Conservation (phyloP, 2,797 vertebrate genomes). For the Vireo griseus region DNA sequence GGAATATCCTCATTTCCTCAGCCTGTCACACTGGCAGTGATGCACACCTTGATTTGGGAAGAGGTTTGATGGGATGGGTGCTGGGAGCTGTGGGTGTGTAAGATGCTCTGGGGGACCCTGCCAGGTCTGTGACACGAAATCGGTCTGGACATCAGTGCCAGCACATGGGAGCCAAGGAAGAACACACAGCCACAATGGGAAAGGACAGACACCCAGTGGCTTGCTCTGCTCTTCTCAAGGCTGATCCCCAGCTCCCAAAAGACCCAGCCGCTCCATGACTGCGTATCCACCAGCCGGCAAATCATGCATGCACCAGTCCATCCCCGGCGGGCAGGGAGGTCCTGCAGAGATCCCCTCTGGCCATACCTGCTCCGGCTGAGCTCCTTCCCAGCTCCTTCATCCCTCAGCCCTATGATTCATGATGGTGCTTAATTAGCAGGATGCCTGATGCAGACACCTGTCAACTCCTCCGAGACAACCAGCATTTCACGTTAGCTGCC, state of each 20-base stretch:
- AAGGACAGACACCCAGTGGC: not conserved
- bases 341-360: not conserved
- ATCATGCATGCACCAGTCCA: not conserved
- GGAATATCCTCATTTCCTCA: not conserved
- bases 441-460: conserved; percentile 59
- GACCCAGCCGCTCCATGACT: not conserved
- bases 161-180: not conserved
- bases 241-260: not conserved
- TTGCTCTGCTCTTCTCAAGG: not conserved
- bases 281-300: not conserved
- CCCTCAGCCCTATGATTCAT: conserved; percentile 1
- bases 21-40: not conserved
- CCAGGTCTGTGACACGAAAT: not conserved
- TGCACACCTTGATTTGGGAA: not conserved
- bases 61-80: not conserved
- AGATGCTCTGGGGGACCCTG: not conserved
- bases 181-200: not conserved
- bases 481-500: conserved; percentile 57
- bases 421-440: conserved; percentile 53
- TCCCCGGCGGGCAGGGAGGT: not conserved
- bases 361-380: not conserved
- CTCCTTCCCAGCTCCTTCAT: not conserved
- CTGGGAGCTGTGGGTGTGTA: not conserved
- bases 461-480: conserved; percentile 56
- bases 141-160: not conserved